phyloP scores from a whole-genome alignment of 2,113 vertebrate genomes.

The Thamnaconus septentrionalis region DNA sequence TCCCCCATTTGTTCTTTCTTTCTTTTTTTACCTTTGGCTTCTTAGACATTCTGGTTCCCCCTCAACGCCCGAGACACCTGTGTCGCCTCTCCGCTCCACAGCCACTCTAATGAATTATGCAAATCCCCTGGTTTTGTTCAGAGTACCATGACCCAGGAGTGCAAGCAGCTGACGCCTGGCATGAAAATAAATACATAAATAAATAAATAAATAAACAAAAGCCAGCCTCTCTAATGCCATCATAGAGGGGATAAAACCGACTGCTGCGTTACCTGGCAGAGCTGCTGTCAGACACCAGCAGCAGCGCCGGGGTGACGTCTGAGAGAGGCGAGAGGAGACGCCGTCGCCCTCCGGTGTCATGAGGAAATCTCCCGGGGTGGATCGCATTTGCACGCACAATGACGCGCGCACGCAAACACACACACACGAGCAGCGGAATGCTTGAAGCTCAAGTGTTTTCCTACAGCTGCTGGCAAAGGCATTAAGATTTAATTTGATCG shows the following conservation, averaged over 20 bases:
- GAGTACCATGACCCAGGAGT: slow-evolving; percentile 65
- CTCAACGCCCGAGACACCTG: slow-evolving; percentile 54
- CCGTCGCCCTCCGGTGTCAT: slow-evolving; percentile 46
- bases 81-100: slow-evolving; percentile 51
- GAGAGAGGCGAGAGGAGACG: slow-evolving; percentile 18
- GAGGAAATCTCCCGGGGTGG: slow-evolving; percentile 15
- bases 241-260: slow-evolving; percentile 27
- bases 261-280: slow-evolving; percentile 25
- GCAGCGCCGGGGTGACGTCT: slow-evolving; percentile 10
- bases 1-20: neutral
- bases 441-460: slow-evolving; percentile 57
- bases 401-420: slow-evolving; percentile 18
- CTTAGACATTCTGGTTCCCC: slow-evolving; percentile 70
- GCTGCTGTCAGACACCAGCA: slow-evolving; percentile 33
- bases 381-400: slow-evolving; percentile 1
- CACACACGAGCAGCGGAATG: slow-evolving; percentile 25
- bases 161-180: slow-evolving; percentile 58
- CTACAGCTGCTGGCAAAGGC: slow-evolving; percentile 34
- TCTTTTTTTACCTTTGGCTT: slow-evolving; percentile 69
- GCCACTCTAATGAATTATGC: slow-evolving; percentile 74
- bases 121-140: slow-evolving; percentile 70
- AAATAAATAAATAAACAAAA: slow-evolving; percentile 1
- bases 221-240: slow-evolving; percentile 30
- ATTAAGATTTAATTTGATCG: slow-evolving; percentile 69
- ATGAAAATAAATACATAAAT: slow-evolving; percentile 13